Evolutionary conservation across 2,113 vertebrate species (phyloP), one percentile per base, ranked within the genome.

Genomic region (Gila orcuttii): DNA sequence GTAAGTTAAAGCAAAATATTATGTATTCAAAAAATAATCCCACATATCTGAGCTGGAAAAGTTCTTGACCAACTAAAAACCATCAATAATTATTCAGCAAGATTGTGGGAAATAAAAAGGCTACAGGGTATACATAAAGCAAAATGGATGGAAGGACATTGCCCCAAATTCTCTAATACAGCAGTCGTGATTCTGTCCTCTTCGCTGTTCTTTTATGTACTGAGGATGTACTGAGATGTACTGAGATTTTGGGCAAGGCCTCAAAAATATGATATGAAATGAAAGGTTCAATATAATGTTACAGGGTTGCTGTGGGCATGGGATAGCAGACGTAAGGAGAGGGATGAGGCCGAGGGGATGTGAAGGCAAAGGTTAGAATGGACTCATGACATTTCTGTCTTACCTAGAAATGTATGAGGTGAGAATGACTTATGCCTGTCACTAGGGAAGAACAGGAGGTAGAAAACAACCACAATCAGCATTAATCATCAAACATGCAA

Each of bases 331-430:
- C 47, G 36, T 15, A 62, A 33, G 25, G 0, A 79, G 17, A 79
- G 21, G 39, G 21, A 59, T 62, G 33, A 59, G 76, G n/a, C 4
- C 7, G 50, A 59, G 68, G 47, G 25, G 42, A 75, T 45, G 50
- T 45, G 60, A 10, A 59, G 12, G 33, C 50, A 6, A 79, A 84
- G 19, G 36, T 25, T 66, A 74, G 28, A 84, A 75, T 83, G 80
- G 55, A 33, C 82, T 85, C 87, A 86, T 90, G 88, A 92, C 87
- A 91, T 94, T 95, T 96, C 95, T 95, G 95, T 96, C 98, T 98
- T 99, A 99, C 98, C 98, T 98, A 99, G 94, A 96, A 97, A 97
- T 94, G 96, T 93, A 98, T 96, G 96, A 96, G 94, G 95, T 96
- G 95, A 97, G 95, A 98, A 97, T 97, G 97, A 96, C 74, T 88